These are phyloP conservation scores for Mizuhopecten yessoensis DNA, from an alignment of 1,140 invertebrate genomes.

Conservation along the genomic window DNA sequence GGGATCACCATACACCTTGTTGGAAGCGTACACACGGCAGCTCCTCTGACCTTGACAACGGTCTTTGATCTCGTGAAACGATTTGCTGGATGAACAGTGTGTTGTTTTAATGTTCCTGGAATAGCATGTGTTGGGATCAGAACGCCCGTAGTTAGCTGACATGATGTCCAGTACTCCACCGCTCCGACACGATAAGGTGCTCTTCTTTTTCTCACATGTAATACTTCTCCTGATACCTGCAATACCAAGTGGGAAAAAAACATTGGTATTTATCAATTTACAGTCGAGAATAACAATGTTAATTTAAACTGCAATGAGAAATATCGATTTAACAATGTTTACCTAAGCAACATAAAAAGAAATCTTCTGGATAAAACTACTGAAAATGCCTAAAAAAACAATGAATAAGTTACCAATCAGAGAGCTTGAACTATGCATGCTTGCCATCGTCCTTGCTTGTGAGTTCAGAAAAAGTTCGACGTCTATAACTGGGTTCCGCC, in stretches of 20 bases:
- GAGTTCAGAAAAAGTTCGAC: too few species aligned
- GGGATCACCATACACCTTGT: constrained; percentile 40
- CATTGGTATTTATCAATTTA: too few species aligned
- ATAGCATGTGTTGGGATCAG: neutral
- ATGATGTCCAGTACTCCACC: neutral
- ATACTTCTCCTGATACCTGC: neutral
- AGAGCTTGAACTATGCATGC: too few species aligned
- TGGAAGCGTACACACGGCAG: neutral
- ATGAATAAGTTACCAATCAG: too few species aligned
- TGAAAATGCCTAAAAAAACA: too few species aligned
- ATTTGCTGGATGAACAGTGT: neutral
- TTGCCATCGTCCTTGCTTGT: too few species aligned
- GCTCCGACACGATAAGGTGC: neutral
- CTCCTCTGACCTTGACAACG: neutral
- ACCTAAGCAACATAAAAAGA: too few species aligned
- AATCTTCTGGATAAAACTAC: too few species aligned
- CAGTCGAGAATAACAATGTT: too few species aligned
- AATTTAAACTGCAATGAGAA: too few species aligned
- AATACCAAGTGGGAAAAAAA: neutral
- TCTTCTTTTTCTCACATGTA: neutral
- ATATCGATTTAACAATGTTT: too few species aligned
- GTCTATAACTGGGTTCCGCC: too few species aligned
- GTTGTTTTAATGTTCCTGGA: neutral
- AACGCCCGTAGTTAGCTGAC: constrained; percentile 12
- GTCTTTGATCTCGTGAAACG: neutral